Conservation (phyloP, 2,888 invertebrate genomes). For the Diarsia dahlii region DNA sequence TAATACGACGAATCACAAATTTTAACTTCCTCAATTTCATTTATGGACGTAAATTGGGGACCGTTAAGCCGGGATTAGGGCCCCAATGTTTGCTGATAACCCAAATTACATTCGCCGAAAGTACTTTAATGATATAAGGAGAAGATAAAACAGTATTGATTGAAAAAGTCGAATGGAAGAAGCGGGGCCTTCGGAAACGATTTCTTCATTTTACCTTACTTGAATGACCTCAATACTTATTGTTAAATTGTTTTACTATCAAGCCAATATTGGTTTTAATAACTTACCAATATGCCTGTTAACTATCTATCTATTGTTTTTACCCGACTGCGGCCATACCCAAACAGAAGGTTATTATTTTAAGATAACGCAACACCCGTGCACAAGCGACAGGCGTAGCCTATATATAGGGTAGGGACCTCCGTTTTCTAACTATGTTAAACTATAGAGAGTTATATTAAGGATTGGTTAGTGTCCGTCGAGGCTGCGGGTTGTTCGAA, state of each 20-base stretch:
- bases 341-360: too few relatives aligned
- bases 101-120: slow-evolving; percentile 52
- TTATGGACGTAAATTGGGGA: slow-evolving; percentile 64
- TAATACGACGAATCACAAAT: slow-evolving; percentile 60
- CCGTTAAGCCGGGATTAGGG: slow-evolving; percentile 64
- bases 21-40: slow-evolving; percentile 63
- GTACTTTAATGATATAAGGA: slow-evolving; percentile 35
- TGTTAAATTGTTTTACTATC: neutral
- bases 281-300: too few relatives aligned
- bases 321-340: too few relatives aligned
- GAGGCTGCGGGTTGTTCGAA: too few relatives aligned
- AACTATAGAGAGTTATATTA: too few relatives aligned
- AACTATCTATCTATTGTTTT: too few relatives aligned
- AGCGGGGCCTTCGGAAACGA: neutral
- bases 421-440: too few relatives aligned
- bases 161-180: slow-evolving; percentile 23
- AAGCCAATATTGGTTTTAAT: neutral
- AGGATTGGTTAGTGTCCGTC: too few relatives aligned
- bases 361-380: too few relatives aligned
- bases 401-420: too few relatives aligned
- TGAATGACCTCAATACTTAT: neutral
- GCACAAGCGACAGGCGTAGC: too few relatives aligned
- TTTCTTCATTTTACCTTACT: neutral
- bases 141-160: slow-evolving; percentile 36
- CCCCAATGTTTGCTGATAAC: slow-evolving; percentile 49